phyloP scores from a whole-genome alignment of 2,888 invertebrate genomes.

The Rhopalosiphum nymphaeae region DNA sequence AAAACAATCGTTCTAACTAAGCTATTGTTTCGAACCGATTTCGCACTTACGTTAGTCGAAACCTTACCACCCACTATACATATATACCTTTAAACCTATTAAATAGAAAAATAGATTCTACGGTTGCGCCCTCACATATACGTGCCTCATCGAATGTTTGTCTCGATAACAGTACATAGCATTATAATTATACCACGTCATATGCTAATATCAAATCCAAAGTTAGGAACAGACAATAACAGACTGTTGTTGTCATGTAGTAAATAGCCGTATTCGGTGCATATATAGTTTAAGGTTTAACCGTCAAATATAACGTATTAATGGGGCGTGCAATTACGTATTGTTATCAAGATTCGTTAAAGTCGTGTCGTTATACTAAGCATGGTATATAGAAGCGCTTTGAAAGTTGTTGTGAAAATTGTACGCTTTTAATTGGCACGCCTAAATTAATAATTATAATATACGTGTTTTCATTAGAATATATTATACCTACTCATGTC shows the following conservation, averaged over 20 bases:
- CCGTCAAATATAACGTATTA: not conserved
- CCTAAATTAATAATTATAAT: not conserved
- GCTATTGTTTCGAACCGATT: not conserved
- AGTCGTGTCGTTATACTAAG: not conserved
- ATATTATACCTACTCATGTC: not conserved
- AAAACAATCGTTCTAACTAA: not conserved
- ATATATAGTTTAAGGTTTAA: not conserved
- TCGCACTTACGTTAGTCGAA: not conserved
- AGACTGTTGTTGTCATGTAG: not conserved
- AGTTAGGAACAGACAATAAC: not conserved
- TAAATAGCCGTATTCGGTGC: not conserved
- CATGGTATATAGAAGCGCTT: not conserved
- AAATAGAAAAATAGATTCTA: not conserved
- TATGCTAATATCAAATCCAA: not conserved
- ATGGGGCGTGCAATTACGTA: not conserved
- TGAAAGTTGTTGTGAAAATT: not conserved
- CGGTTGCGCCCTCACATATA: not conserved
- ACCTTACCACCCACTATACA: not conserved
- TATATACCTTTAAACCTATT: not conserved
- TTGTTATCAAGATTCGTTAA: not conserved
- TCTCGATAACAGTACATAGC: not conserved
- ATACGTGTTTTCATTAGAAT: not conserved
- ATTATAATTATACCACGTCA: not conserved
- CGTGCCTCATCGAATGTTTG: not conserved
- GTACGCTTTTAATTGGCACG: not conserved